A percentile compares a stretch with the other conserved stretches of the same genome.
Evolutionary conservation across 1,140 invertebrate genomes (phyloP).

Genomic region (Rhysida immarginata): DNA sequence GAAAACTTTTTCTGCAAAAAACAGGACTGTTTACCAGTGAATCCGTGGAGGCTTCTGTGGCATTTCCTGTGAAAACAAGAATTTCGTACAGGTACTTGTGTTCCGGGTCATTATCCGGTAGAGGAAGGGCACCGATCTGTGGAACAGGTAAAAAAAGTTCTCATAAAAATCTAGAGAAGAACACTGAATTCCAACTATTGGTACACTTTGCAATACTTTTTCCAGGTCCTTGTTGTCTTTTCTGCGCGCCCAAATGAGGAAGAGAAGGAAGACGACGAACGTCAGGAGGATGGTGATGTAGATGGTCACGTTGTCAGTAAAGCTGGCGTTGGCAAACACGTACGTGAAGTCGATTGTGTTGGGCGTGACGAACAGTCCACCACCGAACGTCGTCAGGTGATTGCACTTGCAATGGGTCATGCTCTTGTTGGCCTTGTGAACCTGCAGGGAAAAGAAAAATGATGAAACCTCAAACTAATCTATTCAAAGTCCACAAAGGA

Average conservation of each 20-base stretch:
- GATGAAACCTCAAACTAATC: conserved; percentile 15
- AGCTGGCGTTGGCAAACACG: conserved; percentile 37
- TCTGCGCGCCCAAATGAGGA: conserved; percentile 33
- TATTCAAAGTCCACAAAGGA: conserved; percentile 15
- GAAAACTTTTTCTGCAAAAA: neutral
- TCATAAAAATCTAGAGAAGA: neutral
- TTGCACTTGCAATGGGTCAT: conserved; percentile 36
- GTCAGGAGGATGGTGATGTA: conserved; percentile 38
- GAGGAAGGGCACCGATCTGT: conserved; percentile 32
- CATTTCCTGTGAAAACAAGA: conserved; percentile 35
- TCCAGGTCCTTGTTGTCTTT: conserved; percentile 35
- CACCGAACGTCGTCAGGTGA: conserved; percentile 39
- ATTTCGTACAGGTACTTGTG: conserved; percentile 41
- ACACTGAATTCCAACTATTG: too few relatives aligned
- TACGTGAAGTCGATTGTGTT: conserved; percentile 41
- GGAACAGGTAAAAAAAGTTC: too few relatives aligned
- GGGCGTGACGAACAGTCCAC: conserved; percentile 36
- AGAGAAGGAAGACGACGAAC: conserved; percentile 29
- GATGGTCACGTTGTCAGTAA: conserved; percentile 38
- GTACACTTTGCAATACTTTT: conserved; percentile 23
- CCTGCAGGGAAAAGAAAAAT: too few relatives aligned
- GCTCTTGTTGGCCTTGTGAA: too few relatives aligned
- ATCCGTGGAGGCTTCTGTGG: conserved; percentile 34
- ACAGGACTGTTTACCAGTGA: conserved; percentile 29
- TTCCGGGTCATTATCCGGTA: conserved; percentile 34